These are phyloP conservation scores for Corella eumyota DNA, from an alignment of 23 tunicate genomes.

Conservation along the genomic window DNA sequence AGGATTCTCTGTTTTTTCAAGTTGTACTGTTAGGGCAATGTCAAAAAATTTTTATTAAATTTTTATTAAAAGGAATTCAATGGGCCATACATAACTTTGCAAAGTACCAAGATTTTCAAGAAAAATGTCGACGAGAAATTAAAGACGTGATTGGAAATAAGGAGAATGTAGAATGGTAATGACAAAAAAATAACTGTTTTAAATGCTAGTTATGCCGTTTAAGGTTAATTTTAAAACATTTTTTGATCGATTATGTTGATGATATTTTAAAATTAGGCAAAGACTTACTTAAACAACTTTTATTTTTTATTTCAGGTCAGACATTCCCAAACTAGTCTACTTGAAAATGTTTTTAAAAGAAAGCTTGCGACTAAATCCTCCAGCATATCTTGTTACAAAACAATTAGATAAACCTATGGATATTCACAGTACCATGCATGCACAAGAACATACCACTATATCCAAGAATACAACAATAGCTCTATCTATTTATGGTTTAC, in stretches of 20 bases:
- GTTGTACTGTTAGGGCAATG: neutral
- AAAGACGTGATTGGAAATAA: neutral
- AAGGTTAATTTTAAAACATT: too few relatives aligned
- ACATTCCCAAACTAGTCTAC: constrained; percentile 23
- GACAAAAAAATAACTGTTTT: neutral
- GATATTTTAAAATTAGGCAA: too few relatives aligned
- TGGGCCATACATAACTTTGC: constrained; percentile 1
- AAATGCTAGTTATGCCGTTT: too few relatives aligned
- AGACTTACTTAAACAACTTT: too few relatives aligned
- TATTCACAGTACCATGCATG: neutral
- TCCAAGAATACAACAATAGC: neutral
- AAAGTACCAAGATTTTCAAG: constrained; percentile 1
- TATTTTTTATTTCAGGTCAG: constrained; percentile 17
- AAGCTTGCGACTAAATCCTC: constrained; percentile 57
- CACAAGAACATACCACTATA: neutral
- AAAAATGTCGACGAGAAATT: constrained; percentile 1
- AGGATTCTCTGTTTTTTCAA: constrained; percentile 2
- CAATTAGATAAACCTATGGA: neutral
- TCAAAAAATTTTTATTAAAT: neutral
- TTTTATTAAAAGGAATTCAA: neutral
- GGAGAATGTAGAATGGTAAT: neutral
- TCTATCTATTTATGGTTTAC: neutral
- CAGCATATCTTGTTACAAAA: constrained; percentile 17
- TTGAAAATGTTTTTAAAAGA: constrained; percentile 51
- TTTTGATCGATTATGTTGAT: too few relatives aligned